Evolutionary conservation across 2,113 vertebrate species (phyloP).

Genomic region (Procavia capensis): DNA sequence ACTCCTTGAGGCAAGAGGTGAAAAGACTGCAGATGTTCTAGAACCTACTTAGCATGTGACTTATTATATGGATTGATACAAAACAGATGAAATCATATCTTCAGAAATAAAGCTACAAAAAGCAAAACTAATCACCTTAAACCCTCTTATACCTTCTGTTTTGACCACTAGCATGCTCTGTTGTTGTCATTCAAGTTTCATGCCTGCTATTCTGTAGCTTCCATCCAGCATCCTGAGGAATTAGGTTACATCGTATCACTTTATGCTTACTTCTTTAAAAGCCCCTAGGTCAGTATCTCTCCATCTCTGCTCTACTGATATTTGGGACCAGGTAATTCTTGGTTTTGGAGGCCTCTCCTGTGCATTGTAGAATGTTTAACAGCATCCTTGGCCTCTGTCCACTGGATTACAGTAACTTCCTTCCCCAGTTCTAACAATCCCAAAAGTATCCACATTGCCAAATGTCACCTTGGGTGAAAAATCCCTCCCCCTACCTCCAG

Average conservation of each 20-base stretch:
- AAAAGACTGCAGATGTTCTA: neutral
- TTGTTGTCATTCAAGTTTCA: neutral
- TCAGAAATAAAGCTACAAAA: neutral
- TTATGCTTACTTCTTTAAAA: neutral
- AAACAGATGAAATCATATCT: neutral
- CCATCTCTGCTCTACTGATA: fast-evolving
- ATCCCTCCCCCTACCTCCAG: neutral
- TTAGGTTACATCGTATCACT: neutral
- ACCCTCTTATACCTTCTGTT: neutral
- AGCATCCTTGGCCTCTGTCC: neutral
- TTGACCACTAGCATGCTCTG: neutral
- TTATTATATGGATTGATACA: neutral
- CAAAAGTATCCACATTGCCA: neutral
- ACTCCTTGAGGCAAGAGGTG: neutral
- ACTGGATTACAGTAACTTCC: neutral
- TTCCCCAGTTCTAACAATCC: neutral
- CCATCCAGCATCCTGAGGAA: neutral
- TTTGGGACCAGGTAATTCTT: neutral
- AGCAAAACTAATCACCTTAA: neutral
- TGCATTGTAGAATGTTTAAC: neutral
- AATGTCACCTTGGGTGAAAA: neutral
- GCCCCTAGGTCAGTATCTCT: neutral
- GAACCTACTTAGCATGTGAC: neutral
- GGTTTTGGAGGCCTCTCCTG: neutral
- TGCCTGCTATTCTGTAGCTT: neutral